These are phyloP conservation scores for Drosophila obscura DNA, from an alignment of 1,140 invertebrate species.

Conservation along the genomic window DNA sequence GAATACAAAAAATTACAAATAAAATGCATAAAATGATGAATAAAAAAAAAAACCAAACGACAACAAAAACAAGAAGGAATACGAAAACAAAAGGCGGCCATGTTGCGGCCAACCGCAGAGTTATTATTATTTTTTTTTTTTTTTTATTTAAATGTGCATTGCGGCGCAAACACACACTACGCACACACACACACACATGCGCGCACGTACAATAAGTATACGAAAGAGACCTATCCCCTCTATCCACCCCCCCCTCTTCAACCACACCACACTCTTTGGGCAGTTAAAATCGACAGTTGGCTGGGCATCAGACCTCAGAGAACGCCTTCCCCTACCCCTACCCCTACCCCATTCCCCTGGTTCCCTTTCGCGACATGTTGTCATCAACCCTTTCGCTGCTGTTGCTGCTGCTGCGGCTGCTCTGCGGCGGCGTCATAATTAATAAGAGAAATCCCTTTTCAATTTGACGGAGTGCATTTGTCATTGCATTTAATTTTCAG, in stretches of 20 bases:
- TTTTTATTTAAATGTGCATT: slow-evolving; percentile 70
- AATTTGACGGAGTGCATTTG: slow-evolving; percentile 84
- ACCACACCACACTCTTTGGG: background rate
- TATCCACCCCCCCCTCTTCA: no score
- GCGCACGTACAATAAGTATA: slow-evolving; percentile 9
- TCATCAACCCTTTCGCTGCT: slow-evolving; percentile 67
- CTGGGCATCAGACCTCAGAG: slow-evolving; percentile 14
- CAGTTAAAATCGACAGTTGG: slow-evolving; percentile 78
- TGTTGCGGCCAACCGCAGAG: slow-evolving; percentile 78
- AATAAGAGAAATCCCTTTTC: slow-evolving; percentile 84
- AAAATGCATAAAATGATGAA: slow-evolving; percentile 44
- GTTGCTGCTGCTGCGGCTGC: slow-evolving; percentile 24
- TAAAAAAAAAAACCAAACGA: slow-evolving; percentile 2
- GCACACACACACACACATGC: no score
- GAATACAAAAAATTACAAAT: slow-evolving; percentile 22
- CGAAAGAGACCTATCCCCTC: background rate
- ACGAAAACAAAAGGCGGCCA: slow-evolving; percentile 76
- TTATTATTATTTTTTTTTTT: slow-evolving; percentile 48
- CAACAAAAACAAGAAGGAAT: slow-evolving; percentile 17
- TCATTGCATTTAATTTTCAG: slow-evolving; percentile 83
- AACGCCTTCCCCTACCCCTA: slow-evolving; percentile 12
- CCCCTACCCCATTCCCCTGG: slow-evolving; percentile 1
- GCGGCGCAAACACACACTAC: slow-evolving; percentile 34
- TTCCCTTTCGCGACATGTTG: slow-evolving; percentile 53
- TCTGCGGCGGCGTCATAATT: slow-evolving; percentile 81